Evolutionary conservation across 2,888 invertebrate species (phyloP).

Genomic region (Eristalinus sepulchralis): DNA sequence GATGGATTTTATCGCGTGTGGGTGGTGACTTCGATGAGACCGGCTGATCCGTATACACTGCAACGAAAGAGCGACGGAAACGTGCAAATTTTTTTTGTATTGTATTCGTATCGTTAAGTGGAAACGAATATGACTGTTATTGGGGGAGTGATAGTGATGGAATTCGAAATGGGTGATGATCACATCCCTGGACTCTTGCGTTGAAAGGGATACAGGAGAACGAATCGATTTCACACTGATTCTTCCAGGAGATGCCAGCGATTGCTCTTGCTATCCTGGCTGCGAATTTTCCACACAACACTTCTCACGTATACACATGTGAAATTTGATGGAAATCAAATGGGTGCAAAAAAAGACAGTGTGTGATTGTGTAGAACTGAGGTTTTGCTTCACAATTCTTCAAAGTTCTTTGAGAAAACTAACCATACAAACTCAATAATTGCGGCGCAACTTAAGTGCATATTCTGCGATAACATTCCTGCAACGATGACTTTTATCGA

Average conservation of each 20-base stretch:
- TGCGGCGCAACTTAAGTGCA: too few species aligned
- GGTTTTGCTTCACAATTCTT: too few species aligned
- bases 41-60: slow-evolving; percentile 86
- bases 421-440: too few species aligned
- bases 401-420: too few species aligned
- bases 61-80: slow-evolving; percentile 69
- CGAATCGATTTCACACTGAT: slow-evolving; percentile 47
- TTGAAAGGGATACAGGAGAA: not conserved
- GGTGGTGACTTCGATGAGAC: slow-evolving; percentile 90
- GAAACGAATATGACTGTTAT: slow-evolving; percentile 50
- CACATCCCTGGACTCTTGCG: not conserved
- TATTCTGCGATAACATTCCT: too few species aligned
- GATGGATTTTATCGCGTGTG: slow-evolving; percentile 89
- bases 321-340: too few species aligned
- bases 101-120: slow-evolving; percentile 52
- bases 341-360: too few species aligned
- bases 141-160: slow-evolving; percentile 47
- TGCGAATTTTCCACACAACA: too few species aligned
- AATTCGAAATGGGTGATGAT: slow-evolving; percentile 14
- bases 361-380: too few species aligned
- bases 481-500: too few species aligned
- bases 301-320: too few species aligned
- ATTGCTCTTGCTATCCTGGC: too few species aligned
- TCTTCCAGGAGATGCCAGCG: not conserved
- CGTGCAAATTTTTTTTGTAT: slow-evolving; percentile 1